Evolutionary conservation across 2,797 vertebrate species (phyloP).

Genomic region (Enteromius thamalakanensis): DNA sequence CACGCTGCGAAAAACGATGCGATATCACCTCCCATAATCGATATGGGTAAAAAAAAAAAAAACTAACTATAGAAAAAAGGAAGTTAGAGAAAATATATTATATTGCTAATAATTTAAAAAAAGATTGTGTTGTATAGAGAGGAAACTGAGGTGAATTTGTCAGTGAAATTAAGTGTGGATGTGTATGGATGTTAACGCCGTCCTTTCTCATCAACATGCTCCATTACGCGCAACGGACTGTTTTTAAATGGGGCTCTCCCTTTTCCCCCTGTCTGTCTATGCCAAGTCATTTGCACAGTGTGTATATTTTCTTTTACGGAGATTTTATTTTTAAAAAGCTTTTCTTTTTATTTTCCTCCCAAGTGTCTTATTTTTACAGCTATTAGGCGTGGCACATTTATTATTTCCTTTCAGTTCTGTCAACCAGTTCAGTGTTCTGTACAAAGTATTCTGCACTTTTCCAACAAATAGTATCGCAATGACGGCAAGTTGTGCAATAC

Average conservation of each 20-base stretch:
- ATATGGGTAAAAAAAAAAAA: constrained; percentile 74
- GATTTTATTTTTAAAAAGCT: constrained; percentile 64
- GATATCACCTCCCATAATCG: constrained; percentile 66
- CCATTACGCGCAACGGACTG: constrained; percentile 73
- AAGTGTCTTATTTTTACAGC: constrained; percentile 61
- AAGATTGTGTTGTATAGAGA: constrained; percentile 72
- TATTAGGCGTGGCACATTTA: constrained; percentile 71
- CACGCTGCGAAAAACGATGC: constrained; percentile 37
- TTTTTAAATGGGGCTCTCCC: constrained; percentile 78
- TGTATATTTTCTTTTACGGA: constrained; percentile 69
- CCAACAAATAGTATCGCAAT: constrained; percentile 75
- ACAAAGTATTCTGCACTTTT: constrained; percentile 86
- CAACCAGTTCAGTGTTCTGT: constrained; percentile 84
- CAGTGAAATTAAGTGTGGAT: constrained; percentile 65
- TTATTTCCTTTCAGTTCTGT: constrained; percentile 73
- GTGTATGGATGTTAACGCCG: constrained; percentile 72
- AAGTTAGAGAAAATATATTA: constrained; percentile 54
- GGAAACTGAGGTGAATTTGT: constrained; percentile 72
- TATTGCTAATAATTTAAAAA: constrained; percentile 62
- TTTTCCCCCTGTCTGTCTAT: constrained; percentile 73
- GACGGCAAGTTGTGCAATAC: constrained; percentile 90
- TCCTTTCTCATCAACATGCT: constrained; percentile 69
- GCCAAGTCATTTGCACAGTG: constrained; percentile 87
- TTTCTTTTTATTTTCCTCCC: neutral
- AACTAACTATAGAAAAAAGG: constrained; percentile 53